Conservation (phyloP, 35 echinoderm and acorn worm species). For the Ophioderma brevispina region DNA sequence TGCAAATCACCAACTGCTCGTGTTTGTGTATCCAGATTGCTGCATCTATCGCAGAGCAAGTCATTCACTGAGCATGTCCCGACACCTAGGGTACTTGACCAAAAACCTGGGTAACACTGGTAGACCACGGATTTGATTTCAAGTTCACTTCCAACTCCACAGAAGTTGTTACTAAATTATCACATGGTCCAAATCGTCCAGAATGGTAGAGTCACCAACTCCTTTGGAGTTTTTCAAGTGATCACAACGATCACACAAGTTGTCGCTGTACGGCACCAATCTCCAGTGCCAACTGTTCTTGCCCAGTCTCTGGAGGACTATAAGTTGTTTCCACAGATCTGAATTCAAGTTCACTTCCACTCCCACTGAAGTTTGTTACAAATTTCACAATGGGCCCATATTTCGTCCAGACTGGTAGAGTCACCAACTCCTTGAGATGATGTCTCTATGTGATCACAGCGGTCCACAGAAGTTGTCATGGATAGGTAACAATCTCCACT, state of each 20-base stretch:
- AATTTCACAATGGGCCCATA: no score
- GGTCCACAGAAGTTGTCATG: no score
- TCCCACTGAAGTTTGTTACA: not conserved
- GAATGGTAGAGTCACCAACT: not conserved
- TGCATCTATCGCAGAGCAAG: conserved; percentile 80
- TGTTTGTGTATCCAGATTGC: conserved; percentile 40
- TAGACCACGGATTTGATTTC: not conserved
- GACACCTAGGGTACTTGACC: conserved; percentile 19
- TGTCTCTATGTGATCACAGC: no score
- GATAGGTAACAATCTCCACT: no score
- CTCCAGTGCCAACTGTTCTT: conserved; percentile 47
- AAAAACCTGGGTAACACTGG: not conserved
- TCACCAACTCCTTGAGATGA: no score
- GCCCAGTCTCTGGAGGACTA: not conserved
- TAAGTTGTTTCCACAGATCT: not conserved
- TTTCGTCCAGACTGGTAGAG: no score
- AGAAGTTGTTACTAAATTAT: conserved; percentile 40
- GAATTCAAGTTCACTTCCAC: not conserved
- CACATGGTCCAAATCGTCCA: conserved; percentile 15
- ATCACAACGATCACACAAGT: conserved; percentile 83
- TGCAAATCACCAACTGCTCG: conserved; percentile 64
- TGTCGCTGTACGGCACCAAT: conserved; percentile 46
- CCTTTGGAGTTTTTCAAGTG: conserved; percentile 4
- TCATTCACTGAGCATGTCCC: conserved; percentile 66
- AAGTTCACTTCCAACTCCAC: conserved; percentile 12